Conservation (phyloP, 1,140 invertebrate species). For the Listronotus bonariensis region DNA sequence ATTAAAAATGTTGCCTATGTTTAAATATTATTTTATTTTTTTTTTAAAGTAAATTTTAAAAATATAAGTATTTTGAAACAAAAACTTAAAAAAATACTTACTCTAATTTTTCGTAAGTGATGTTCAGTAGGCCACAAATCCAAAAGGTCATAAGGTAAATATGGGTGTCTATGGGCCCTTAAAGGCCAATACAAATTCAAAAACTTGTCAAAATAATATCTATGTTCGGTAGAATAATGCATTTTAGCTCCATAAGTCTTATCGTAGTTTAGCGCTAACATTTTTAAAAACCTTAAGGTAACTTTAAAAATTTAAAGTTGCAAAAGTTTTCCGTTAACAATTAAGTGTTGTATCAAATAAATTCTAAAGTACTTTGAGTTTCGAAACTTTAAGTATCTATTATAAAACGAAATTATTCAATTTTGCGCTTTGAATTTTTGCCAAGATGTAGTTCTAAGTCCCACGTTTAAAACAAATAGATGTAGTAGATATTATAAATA, state of each 20-base stretch:
- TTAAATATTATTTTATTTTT: no score
- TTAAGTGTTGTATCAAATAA: constrained; percentile 9
- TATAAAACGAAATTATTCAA: constrained; percentile 23
- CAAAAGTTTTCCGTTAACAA: constrained; percentile 1
- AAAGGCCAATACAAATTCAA: constrained; percentile 37
- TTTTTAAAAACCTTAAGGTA: constrained; percentile 13
- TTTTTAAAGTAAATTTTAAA: not conserved
- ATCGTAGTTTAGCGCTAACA: constrained; percentile 38
- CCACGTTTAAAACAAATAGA: not conserved
- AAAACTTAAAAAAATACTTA: constrained; percentile 22
- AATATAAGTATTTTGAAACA: not conserved
- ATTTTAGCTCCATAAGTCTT: constrained; percentile 35
- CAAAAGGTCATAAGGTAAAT: constrained; percentile 32
- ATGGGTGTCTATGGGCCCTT: constrained; percentile 17
- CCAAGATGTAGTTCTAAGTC: not conserved
- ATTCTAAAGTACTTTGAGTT: constrained; percentile 18
- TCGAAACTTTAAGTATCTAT: not conserved
- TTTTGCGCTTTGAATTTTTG: constrained; percentile 14
- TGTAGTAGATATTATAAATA: not conserved
- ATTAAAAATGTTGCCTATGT: no score
- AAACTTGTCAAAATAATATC: constrained; percentile 37
- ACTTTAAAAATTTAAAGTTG: constrained; percentile 9
- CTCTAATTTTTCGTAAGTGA: constrained; percentile 40
- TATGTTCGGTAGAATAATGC: constrained; percentile 25
- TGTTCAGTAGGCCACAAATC: constrained; percentile 43